These are phyloP conservation scores for Dascillus cervinus DNA, from an alignment of 2,888 invertebrate genomes.

Conservation along the genomic window DNA sequence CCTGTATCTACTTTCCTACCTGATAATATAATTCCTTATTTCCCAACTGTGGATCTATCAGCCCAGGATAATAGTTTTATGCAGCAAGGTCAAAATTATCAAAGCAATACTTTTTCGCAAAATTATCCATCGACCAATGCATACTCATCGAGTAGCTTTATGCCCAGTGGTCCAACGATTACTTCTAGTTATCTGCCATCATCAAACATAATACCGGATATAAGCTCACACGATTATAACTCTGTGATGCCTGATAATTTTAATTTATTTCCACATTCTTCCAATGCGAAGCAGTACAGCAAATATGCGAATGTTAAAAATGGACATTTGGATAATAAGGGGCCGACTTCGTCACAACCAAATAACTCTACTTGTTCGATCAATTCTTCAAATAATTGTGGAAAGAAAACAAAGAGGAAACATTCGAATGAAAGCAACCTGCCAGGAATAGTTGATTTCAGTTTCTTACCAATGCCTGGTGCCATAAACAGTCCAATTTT, in stretches of 20 bases:
- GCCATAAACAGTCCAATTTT: constrained; percentile 39
- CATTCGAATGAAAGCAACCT: constrained; percentile 23
- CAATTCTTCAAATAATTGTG: constrained; percentile 10
- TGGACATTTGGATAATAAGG: constrained; percentile 9
- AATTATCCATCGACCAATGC: constrained; percentile 23
- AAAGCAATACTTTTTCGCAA: constrained; percentile 27
- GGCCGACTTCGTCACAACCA: constrained; percentile 5
- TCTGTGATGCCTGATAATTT: constrained; percentile 7
- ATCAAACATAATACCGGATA: constrained; percentile 31
- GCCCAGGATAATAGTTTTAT: constrained; percentile 34
- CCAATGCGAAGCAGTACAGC: too few species aligned
- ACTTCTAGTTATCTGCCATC: constrained; percentile 30
- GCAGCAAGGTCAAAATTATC: constrained; percentile 34
- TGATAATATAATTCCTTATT: constrained; percentile 37
- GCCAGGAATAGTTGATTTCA: constrained; percentile 36
- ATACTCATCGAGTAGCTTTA: constrained; percentile 7
- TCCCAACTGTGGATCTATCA: constrained; percentile 35
- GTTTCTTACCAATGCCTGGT: constrained; percentile 37
- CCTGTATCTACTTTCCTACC: constrained; percentile 32
- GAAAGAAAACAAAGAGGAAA: constrained; percentile 31
- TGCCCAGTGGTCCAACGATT: constrained; percentile 22
- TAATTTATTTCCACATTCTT: background rate
- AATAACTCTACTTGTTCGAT: constrained; percentile 8
- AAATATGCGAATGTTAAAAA: constrained; percentile 6
- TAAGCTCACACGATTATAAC: constrained; percentile 23